These are phyloP conservation scores for Zeus faber DNA, from an alignment of 2,113 vertebrate genomes.

Conservation along the genomic window DNA sequence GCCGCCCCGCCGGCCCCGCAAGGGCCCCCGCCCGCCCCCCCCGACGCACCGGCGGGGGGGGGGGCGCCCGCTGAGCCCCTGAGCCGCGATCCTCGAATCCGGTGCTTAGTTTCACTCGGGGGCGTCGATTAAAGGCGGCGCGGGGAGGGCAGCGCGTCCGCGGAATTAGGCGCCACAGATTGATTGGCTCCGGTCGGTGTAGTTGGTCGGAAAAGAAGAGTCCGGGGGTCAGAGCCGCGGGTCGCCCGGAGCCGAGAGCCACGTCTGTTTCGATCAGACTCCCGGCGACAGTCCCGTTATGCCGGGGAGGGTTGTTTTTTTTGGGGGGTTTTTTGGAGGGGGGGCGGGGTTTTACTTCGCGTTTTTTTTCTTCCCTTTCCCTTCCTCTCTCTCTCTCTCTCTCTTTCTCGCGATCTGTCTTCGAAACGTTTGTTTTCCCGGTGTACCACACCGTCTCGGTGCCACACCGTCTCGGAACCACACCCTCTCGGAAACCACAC, in stretches of 20 bases:
- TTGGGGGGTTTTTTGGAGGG: no score
- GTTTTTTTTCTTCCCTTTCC: slow-evolving; percentile 18
- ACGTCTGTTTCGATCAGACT: slow-evolving; percentile 50
- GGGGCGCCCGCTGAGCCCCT: not conserved
- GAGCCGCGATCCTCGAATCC: not conserved
- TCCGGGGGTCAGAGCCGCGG: slow-evolving; percentile 66
- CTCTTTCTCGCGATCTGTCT: not conserved
- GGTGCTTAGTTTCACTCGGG: slow-evolving; percentile 3
- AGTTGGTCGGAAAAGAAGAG: slow-evolving; percentile 67
- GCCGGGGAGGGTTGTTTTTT: not conserved
- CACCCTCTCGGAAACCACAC: no score
- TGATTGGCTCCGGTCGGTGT: slow-evolving; percentile 59
- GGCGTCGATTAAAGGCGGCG: slow-evolving; percentile 63
- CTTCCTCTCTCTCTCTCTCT: slow-evolving; percentile 14
- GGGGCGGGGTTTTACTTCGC: not conserved
- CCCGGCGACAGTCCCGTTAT: not conserved
- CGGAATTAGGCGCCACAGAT: slow-evolving; percentile 32
- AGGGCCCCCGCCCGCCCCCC: not conserved
- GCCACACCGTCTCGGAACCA: no score
- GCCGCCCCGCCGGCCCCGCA: not conserved
- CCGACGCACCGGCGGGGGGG: not conserved
- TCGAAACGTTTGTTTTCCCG: not conserved
- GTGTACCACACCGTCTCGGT: no score
- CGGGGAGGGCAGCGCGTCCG: not conserved
- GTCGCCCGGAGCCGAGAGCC: slow-evolving; percentile 67